Base-by-base conservation (phyloP, 2,113 vertebrate species). In the Trichomycterus rosablanca region DNA sequence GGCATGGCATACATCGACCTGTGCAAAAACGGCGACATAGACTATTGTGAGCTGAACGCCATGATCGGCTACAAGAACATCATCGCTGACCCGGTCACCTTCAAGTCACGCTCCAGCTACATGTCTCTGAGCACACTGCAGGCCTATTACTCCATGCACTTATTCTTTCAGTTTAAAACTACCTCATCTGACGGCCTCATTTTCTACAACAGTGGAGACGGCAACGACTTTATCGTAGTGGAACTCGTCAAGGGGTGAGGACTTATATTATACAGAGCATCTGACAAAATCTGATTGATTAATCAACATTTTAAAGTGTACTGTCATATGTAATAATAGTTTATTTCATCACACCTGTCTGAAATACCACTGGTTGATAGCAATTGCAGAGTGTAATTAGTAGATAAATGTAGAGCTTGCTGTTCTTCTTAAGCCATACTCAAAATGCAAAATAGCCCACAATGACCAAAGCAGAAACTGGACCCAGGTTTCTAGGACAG, bases 81-180 rank as follows among this genome's bases (percentile, higher is more conserved):
- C 85, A 94, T 98, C 68, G 94, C 95, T 6, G 94, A 99, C 76
- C 96, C 96, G 0, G 87, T 99, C 80, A 99, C 94, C 66, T 99
- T 99, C 88, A 98, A 96, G 89, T 96, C 93, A 8, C 95, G 96
- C 85, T 91, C 93, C 28, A 98, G 94, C 78, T 98, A 94, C 59
- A 85, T 97, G 75, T 90, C 94, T 7, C 85, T 99, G 80, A 88
- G 89, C 66, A 94, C 95, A 0, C 80, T 99, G 67, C 95, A 98
- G 84, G 96, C 96, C 54, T 99, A 99, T 76, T 97, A 94, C 70
- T 94, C 94, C 84, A 99, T 99, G 96, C 92, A 98, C 86, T 93
- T 99, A 77, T 99, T 98, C 86, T 99, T 99, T 87, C 96, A 99
- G 87, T 97, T 99, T 83, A 98, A 98, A 86, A 99, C 95, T 45